A percentile compares a stretch with the other conserved stretches of the same genome.
Evolutionary conservation across 2,113 vertebrate genomes (phyloP).

Genomic region (Cynocephalus volans): DNA sequence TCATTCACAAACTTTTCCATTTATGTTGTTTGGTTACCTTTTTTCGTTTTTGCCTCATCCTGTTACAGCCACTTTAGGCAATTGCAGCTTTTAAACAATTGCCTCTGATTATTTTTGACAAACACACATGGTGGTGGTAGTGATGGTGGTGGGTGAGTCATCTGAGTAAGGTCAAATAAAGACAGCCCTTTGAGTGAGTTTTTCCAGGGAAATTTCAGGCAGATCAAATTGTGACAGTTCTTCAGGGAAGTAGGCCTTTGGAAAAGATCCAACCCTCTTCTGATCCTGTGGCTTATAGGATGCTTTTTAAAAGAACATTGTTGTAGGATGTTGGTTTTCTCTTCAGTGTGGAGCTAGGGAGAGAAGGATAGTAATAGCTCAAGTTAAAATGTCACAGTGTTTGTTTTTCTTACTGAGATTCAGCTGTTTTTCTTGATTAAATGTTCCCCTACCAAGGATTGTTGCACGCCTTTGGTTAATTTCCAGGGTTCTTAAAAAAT

Average conservation of each 20-base stretch:
- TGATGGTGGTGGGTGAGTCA: neutral
- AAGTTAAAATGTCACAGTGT: neutral
- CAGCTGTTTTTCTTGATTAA: slow-evolving; percentile 46
- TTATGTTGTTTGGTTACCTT: neutral
- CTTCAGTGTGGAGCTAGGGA: neutral
- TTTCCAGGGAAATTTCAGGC: slow-evolving; percentile 41
- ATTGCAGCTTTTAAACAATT: neutral
- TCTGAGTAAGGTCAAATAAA: slow-evolving; percentile 33
- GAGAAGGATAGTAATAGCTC: neutral
- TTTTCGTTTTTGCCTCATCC: neutral
- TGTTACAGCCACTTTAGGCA: neutral
- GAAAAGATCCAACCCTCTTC: neutral
- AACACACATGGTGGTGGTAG: neutral
- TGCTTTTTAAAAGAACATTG: neutral
- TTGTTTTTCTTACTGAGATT: neutral
- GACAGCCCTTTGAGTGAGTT: neutral
- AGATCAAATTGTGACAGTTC: neutral
- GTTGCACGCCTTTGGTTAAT: neutral
- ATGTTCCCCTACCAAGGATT: neutral
- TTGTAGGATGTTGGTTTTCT: slow-evolving; percentile 36
- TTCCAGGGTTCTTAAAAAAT: neutral
- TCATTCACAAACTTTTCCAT: neutral
- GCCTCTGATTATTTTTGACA: slow-evolving; percentile 14
- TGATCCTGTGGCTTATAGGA: neutral
- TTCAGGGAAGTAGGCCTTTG: neutral